Base-by-base conservation (phyloP, 1,140 invertebrate genomes). In the Macrosteles quadrilineatus region DNA sequence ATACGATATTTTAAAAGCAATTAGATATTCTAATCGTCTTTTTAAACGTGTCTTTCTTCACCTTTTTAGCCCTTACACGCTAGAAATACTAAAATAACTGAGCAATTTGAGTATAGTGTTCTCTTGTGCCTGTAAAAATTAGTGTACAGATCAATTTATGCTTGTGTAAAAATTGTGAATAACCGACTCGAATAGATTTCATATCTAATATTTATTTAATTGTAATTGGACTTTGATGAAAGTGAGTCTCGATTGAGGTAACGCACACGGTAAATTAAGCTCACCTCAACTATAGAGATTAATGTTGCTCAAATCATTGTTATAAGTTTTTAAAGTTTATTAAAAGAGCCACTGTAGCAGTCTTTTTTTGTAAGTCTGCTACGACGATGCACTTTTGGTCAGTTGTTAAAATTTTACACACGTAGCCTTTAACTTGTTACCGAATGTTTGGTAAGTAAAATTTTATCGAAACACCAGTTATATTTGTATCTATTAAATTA, bases 301-400 rank as follows among this genome's bases (percentile, higher is more conserved):
- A 59, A 59, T 59, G n/a, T 59, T 59, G 55, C 55, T 59, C 55
- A 59, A 59, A 59, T 27, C 55, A 27, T 59, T 59, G 55, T 59
- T 59, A 59, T 59, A 29, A 14, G 55, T 29, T 59, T 59, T 59
- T 59, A 59, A 59, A 59, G 55, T 59, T 59, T 59, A 59, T 59
- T 9, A 30, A 59, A 59, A 29, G 55, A 29, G 21, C 55, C 55
- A 29, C 25, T 50, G 47, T 19, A 50, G 47, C n/a, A n/a, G 47
- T 9, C 47, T 50, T 50, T 23, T 36, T 19, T 4, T n/a, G 21
- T 50, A 50, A 50, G 17, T 50, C 47, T 19, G n/a, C n/a, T 59
- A 27, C 55, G 27, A 6, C 27, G 55, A 4, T 30, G 25, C 25
- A 14, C 55, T 59, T 59, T 59, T 59, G 21, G 55, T 59, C 55